These are phyloP conservation scores for Lochmaea crataegi DNA, from an alignment of 2,888 invertebrate genomes.

Conservation along the genomic window DNA sequence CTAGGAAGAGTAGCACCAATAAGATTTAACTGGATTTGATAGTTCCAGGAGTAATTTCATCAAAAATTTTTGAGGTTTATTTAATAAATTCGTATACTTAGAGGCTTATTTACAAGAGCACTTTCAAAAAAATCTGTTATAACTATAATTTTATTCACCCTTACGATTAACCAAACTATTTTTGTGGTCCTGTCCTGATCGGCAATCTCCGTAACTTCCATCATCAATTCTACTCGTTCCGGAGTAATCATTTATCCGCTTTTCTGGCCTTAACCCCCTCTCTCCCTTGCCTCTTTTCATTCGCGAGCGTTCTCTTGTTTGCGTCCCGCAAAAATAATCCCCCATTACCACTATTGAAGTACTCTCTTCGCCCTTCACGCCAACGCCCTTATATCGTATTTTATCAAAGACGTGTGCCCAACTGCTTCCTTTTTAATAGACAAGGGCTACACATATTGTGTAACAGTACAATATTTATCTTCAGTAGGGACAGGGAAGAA, in stretches of 20 bases:
- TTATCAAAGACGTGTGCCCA: slow-evolving; percentile 5
- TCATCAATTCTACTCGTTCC: slow-evolving; percentile 55
- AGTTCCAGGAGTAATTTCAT: too few relatives aligned
- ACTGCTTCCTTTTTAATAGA: slow-evolving; percentile 6
- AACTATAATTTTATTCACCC: not conserved
- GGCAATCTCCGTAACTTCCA: slow-evolving; percentile 41
- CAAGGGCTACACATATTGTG: not conserved
- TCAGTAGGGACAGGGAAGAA: not conserved
- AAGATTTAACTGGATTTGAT: too few relatives aligned
- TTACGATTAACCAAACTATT: not conserved
- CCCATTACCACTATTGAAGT: slow-evolving; percentile 55
- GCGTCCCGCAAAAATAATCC: slow-evolving; percentile 56
- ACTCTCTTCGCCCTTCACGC: slow-evolving; percentile 37
- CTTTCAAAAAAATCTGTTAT: too few relatives aligned
- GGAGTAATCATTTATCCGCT: slow-evolving; percentile 56
- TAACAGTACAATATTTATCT: not conserved
- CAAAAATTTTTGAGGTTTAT: too few relatives aligned
- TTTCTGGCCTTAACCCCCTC: slow-evolving; percentile 35
- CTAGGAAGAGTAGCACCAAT: too few relatives aligned
- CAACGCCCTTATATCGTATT: slow-evolving; percentile 10
- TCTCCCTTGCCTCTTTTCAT: slow-evolving; percentile 16
- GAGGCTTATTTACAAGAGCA: too few relatives aligned
- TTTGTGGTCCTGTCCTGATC: slow-evolving; percentile 21
- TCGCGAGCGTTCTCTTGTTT: slow-evolving; percentile 45
- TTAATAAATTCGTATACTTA: too few relatives aligned